Evolutionary conservation across 2,797 vertebrate genomes (phyloP), one percentile per base, ranked within the genome.

Genomic region (Chaenodraco wilsoni): DNA sequence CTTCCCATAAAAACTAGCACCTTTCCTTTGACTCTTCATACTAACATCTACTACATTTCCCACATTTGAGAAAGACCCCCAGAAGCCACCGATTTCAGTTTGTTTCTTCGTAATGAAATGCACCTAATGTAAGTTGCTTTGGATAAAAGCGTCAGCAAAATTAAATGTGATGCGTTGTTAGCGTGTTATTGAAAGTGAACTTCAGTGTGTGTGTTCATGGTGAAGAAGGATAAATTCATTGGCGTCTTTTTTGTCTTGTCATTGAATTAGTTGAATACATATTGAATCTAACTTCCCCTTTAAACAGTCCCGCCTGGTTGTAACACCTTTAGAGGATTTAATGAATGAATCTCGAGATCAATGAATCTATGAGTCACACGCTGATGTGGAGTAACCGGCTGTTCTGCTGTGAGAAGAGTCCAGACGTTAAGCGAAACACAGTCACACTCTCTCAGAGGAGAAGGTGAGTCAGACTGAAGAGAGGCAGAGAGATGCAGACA

Each of bases 341-440:
- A 65, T 84, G 83, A 87, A 84, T 89, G 89, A 90, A 81, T 83
- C 55, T 60, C 64, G 67, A 70, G 77, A 81, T 86, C 82, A 79
- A 61, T 73, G 79, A 83, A 51, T 48, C 5, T 17, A 62, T 68
- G 69, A 76, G 74, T 74, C 84, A 66, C 65, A 12, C 73, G 12
- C 64, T 19, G 45, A 56, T 60, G 67, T 57, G 66, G 66, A 76
- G 69, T 66, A 71, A 21, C 23, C 23, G 48, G 54, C 57, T 46
- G 62, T 44, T 68, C 62, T 27, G 52, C 70, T 31, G 73, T 1
- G 64, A 41, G 71, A 31, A 13, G 73, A 72, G 74, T 81, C 78
- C 81, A 72, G 87, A 73, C 79, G 33, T 50, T 80, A n/a, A 57
- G 65, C 1, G 51, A 27, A 27, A 52, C 67, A 37, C 65, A 33